Base-by-base conservation (phyloP, 2,888 invertebrate species). In the Melangyna quadrimaculata region DNA sequence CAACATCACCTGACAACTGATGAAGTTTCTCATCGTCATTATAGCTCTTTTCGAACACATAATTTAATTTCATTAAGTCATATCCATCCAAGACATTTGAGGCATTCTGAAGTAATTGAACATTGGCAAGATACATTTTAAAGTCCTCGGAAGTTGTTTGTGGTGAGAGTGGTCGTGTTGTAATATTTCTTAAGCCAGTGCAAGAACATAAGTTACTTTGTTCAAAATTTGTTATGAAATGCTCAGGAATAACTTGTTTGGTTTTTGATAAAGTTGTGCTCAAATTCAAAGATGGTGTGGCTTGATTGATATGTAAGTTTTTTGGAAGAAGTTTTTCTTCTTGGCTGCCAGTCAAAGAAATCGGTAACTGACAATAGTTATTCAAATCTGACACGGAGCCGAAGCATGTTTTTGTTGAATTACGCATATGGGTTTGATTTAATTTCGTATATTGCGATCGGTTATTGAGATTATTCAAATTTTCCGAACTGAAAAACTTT, bases 41-140 rank as follows among this genome's bases (percentile, higher is more conserved):
- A 77, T 91, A 91, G 74, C 90, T 91, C 75, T 91, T 94, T 88
- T 94, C 94, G 86, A 94, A 94, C 0, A 94, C 93, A 14, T 93
- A 92, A 87, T 94, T 93, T 55, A 94, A 89, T 89, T 94, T 94
- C 67, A 93, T 93, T 61, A 95, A 89, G 79, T 95, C 94, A 40
- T 93, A 92, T n/a, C 95, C 91, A 0, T 94, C 93, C 4, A 95
- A 90, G 0, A 95, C 92, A 88, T 95, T 95, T 0, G 95, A 94
- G 0, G 95, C 95, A 87, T 95, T 95, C 88, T 95, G 95, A 8
- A 95, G 89, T 90, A 95, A 95, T 88, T 95, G 95, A 91, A 95
- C 94, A 89, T 95, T 95, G 24, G 95, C 95, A 87, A 95, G 91
- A 89, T 96, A 95, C 78, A 95, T 91, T 88, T 95, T 94, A 87